A percentile compares a stretch with the other conserved stretches of the same genome.
phyloP scores from a whole-genome alignment of 1,140 invertebrate species.

The Carposina sasakii region DNA sequence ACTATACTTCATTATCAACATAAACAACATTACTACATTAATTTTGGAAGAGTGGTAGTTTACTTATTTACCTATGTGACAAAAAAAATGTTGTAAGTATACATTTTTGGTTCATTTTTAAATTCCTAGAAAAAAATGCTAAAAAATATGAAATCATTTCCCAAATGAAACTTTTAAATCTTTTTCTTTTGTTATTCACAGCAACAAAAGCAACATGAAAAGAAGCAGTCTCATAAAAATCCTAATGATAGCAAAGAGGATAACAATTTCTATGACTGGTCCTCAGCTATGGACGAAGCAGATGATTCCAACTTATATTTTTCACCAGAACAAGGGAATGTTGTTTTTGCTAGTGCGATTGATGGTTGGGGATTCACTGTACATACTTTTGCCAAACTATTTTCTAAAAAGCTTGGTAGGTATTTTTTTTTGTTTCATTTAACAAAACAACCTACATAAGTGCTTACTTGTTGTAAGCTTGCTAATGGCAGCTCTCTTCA shows the following conservation, averaged over 20 bases:
- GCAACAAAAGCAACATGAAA: conserved; percentile 30
- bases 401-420: conserved; percentile 83
- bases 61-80: too few relatives aligned
- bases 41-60: too few relatives aligned
- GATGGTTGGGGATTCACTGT: conserved; percentile 98
- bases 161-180: background rate
- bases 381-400: conserved; percentile 91
- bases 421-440: conserved; percentile 12
- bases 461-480: too few relatives aligned
- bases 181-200: background rate
- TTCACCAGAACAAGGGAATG: conserved; percentile 93
- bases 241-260: conserved; percentile 34
- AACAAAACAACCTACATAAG: too few relatives aligned
- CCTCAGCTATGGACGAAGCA: conserved; percentile 85
- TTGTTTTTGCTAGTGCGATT: conserved; percentile 95
- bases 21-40: too few relatives aligned
- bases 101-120: too few relatives aligned
- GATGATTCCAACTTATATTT: conserved; percentile 95
- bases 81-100: too few relatives aligned
- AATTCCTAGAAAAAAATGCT: too few relatives aligned
- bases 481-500: too few relatives aligned
- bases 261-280: conserved; percentile 78
- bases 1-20: too few relatives aligned
- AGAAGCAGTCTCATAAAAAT: too few relatives aligned
- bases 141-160: too few relatives aligned